Evolutionary conservation across 2,797 vertebrate species (phyloP).

Genomic region (Syngnathus acus): DNA sequence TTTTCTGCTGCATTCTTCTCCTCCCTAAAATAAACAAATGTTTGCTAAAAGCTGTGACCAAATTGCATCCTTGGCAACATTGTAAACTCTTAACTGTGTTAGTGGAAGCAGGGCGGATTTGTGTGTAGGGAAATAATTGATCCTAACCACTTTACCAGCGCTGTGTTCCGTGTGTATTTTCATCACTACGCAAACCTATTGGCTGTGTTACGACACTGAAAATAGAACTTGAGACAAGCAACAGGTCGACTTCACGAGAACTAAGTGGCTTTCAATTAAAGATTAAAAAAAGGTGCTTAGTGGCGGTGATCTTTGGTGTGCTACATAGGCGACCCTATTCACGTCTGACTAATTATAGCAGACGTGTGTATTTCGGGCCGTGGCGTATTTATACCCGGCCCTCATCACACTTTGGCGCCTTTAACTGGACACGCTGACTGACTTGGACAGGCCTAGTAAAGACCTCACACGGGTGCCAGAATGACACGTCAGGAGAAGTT

Average conservation of each 20-base stretch:
- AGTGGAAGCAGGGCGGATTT: too few species aligned
- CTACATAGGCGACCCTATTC: conserved; percentile 75
- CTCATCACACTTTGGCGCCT: conserved; percentile 64
- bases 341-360: conserved; percentile 74
- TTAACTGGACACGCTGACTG: conserved; percentile 57
- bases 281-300: conserved; percentile 35
- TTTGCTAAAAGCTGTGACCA: too few species aligned
- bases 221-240: conserved; percentile 18
- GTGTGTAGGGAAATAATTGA: neutral
- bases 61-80: too few species aligned
- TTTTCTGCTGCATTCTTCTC: too few species aligned
- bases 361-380: conserved; percentile 64
- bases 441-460: conserved; percentile 50
- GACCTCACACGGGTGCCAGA: conserved; percentile 27
- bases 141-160: neutral
- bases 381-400: conserved; percentile 70
- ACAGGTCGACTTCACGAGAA: conserved; percentile 39
- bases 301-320: conserved; percentile 62
- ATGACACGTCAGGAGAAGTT: conserved; percentile 16
- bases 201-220: conserved; percentile 6
- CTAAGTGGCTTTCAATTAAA: conserved; percentile 15
- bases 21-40: too few species aligned
- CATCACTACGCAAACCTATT: conserved; percentile 7
- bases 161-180: neutral
- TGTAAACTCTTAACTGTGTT: too few species aligned